Conservation (phyloP, 2,797 vertebrate genomes). For the Huso huso region DNA sequence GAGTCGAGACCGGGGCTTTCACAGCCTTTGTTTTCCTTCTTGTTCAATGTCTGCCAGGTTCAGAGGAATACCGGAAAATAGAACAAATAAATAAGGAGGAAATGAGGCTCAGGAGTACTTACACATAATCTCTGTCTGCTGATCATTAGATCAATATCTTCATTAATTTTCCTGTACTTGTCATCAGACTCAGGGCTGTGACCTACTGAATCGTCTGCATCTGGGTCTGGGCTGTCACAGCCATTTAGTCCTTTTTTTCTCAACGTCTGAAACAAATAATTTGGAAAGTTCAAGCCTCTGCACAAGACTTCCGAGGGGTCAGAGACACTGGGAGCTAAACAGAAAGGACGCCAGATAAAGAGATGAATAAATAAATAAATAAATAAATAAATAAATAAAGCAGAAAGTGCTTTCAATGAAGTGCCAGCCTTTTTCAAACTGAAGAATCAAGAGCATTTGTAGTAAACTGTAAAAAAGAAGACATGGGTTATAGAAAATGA, state of each 20-base stretch:
- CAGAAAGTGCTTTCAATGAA: neutral
- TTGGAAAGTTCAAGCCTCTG: slow-evolving; percentile 64
- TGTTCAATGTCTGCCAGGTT: slow-evolving; percentile 95
- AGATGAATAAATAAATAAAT: too few relatives aligned
- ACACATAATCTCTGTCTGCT: slow-evolving; percentile 99
- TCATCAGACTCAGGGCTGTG: slow-evolving; percentile 99
- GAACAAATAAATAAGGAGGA: slow-evolving; percentile 54
- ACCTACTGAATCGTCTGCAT: slow-evolving; percentile 97
- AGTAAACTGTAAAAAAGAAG: neutral
- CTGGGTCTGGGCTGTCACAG: slow-evolving; percentile 97
- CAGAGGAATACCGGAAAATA: slow-evolving; percentile 62
- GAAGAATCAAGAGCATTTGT: neutral
- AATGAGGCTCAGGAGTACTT: slow-evolving; percentile 77
- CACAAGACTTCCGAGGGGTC: slow-evolving; percentile 20
- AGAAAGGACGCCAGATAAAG: neutral
- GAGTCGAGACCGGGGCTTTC: slow-evolving; percentile 95
- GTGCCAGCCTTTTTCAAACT: neutral
- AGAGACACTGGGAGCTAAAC: slow-evolving; percentile 40
- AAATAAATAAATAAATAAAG: neutral
- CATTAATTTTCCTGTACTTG: slow-evolving; percentile 99
- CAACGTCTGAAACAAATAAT: slow-evolving; percentile 91
- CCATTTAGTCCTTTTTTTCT: slow-evolving; percentile 99
- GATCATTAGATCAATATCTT: slow-evolving; percentile 99
- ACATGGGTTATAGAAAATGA: too few relatives aligned
- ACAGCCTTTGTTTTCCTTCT: slow-evolving; percentile 97